phyloP scores from a whole-genome alignment of 2,888 invertebrate genomes.

The Elgonia sp. region DNA sequence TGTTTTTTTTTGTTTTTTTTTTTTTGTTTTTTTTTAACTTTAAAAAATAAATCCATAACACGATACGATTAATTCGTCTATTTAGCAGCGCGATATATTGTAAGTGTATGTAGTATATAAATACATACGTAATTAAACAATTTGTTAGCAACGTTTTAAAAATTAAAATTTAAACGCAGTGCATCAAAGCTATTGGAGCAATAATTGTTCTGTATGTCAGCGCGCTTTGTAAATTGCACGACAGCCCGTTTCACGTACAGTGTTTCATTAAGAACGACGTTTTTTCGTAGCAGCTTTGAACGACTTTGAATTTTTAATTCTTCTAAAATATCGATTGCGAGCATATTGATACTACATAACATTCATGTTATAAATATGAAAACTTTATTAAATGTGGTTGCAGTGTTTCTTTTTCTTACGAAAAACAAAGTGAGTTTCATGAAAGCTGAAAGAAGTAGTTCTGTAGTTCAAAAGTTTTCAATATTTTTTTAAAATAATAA shows the following conservation, averaged over 20 bases:
- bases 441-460: conserved; percentile 1
- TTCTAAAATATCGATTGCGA: neutral
- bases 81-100: neutral
- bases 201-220: conserved; percentile 35
- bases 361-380: neutral
- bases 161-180: conserved; percentile 28
- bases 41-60: neutral
- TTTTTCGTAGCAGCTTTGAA: neutral
- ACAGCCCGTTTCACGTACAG: neutral
- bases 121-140: conserved; percentile 29
- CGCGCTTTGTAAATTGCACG: conserved; percentile 39
- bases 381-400: conserved; percentile 17
- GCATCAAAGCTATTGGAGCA: conserved; percentile 35
- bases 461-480: conserved; percentile 46
- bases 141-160: conserved; percentile 20
- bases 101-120: neutral
- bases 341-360: neutral
- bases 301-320: conserved; percentile 8
- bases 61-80: conserved; percentile 9
- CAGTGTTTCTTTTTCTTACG: neutral
- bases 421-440: conserved; percentile 10
- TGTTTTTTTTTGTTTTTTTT: neutral
- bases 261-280: conserved; percentile 37
- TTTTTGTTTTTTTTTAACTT: neutral
- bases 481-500: conserved; percentile 18